phyloP scores from a whole-genome alignment of 2,797 vertebrate species.

The Meda fulgida region DNA sequence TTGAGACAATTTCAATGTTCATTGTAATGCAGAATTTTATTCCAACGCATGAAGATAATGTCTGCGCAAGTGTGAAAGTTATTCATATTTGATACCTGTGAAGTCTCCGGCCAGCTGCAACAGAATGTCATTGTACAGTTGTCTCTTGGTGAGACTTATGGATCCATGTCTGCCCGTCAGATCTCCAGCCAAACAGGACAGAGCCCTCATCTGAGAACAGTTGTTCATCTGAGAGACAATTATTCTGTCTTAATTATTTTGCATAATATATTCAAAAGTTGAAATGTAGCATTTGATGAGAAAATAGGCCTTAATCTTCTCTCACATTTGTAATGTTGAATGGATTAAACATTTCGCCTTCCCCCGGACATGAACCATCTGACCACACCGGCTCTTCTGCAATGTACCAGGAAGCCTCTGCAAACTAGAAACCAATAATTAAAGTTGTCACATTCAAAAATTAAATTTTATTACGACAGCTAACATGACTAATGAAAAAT shows the following conservation, averaged over 20 bases:
- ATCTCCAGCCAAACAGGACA: conserved; percentile 80
- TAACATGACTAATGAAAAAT: not conserved
- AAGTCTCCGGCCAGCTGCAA: conserved; percentile 75
- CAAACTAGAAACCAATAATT: conserved; percentile 54
- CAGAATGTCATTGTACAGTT: conserved; percentile 71
- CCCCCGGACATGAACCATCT: conserved; percentile 54
- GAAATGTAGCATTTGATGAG: not conserved
- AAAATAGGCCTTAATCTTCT: not conserved
- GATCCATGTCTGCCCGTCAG: conserved; percentile 72
- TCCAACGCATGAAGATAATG: not conserved
- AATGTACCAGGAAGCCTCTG: conserved; percentile 69
- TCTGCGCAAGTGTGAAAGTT: not conserved
- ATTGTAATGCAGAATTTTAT: not conserved
- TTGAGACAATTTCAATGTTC: not conserved
- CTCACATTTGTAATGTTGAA: conserved; percentile 77
- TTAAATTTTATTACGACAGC: not conserved
- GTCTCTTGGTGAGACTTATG: conserved; percentile 64
- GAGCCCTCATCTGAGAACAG: conserved; percentile 69
- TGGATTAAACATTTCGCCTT: conserved; percentile 74
- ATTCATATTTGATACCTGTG: conserved; percentile 71
- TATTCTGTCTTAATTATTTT: not conserved
- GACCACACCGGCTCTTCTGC: not conserved
- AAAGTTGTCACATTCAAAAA: not conserved
- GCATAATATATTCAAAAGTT: not conserved
- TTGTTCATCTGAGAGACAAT: conserved; percentile 62